Evolutionary conservation across 2,888 invertebrate species (phyloP).

Genomic region (Camponotus fellah): DNA sequence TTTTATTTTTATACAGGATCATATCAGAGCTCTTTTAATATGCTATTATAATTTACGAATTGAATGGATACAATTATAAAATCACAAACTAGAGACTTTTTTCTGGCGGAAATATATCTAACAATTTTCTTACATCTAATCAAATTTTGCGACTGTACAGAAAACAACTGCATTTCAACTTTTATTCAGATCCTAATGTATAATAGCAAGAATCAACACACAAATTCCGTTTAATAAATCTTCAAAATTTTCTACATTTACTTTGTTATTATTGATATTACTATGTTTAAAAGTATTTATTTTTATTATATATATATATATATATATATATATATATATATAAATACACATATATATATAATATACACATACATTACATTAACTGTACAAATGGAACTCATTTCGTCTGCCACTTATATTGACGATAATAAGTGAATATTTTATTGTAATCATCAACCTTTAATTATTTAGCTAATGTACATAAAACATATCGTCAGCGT

Average conservation of each 20-base stretch:
- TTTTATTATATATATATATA: constrained; percentile 62
- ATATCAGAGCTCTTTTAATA: constrained; percentile 12
- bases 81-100: constrained; percentile 70
- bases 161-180: constrained; percentile 72
- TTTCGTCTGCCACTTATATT: constrained; percentile 72
- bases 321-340: constrained; percentile 63
- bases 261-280: constrained; percentile 72
- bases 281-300: constrained; percentile 75
- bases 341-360: constrained; percentile 64
- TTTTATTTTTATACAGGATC: constrained; percentile 36
- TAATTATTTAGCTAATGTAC: constrained; percentile 65
- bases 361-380: constrained; percentile 69
- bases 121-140: constrained; percentile 73
- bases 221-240: constrained; percentile 74
- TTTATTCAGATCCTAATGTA: constrained; percentile 65
- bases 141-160: constrained; percentile 77
- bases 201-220: constrained; percentile 76
- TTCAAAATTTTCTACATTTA: constrained; percentile 75
- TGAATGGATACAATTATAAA: constrained; percentile 73
- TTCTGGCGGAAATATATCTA: constrained; percentile 68
- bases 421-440: constrained; percentile 67
- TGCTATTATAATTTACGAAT: constrained; percentile 58
- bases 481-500: constrained; percentile 76
- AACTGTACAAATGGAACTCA: constrained; percentile 83
- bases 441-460: constrained; percentile 65